Evolutionary conservation across 2,113 vertebrate species (phyloP).

Genomic region (Microtus richardsoni): DNA sequence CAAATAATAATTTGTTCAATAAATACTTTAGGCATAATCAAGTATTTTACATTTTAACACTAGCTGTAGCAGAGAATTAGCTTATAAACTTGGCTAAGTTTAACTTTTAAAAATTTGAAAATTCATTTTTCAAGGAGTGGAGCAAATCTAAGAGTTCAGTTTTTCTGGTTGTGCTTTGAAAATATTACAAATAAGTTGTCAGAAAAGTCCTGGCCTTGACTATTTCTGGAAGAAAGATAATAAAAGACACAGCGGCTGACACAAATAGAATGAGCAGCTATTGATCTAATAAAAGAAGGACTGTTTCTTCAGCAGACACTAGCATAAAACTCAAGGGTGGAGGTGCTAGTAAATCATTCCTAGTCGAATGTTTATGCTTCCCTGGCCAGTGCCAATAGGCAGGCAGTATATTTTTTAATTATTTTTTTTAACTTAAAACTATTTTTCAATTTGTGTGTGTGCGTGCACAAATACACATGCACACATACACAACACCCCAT

Average conservation of each 20-base stretch:
- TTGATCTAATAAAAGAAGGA: background rate
- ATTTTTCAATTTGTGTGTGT: background rate
- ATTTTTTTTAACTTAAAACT: background rate
- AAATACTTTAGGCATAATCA: background rate
- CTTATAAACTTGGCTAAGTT: conserved; percentile 32
- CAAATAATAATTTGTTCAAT: background rate
- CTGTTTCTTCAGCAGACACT: background rate
- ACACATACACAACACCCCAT: background rate
- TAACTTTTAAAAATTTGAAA: conserved; percentile 24
- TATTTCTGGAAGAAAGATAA: background rate
- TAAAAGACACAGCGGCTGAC: background rate
- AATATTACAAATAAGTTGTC: background rate
- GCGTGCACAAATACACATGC: background rate
- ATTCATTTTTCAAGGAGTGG: background rate
- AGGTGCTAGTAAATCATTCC: background rate
- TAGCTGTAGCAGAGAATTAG: background rate
- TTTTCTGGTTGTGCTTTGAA: background rate
- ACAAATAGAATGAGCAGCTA: background rate
- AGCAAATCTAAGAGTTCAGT: background rate
- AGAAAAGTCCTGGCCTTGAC: background rate
- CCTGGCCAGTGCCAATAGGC: background rate
- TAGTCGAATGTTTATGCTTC: background rate
- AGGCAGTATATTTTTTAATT: background rate
- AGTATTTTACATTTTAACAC: background rate
- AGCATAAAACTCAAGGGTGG: background rate